Percentiles rank a stretch among this genome's conserved stretches.
phyloP scores from a whole-genome alignment of 2,113 vertebrate genomes.

The Leptocoma aspasia region DNA sequence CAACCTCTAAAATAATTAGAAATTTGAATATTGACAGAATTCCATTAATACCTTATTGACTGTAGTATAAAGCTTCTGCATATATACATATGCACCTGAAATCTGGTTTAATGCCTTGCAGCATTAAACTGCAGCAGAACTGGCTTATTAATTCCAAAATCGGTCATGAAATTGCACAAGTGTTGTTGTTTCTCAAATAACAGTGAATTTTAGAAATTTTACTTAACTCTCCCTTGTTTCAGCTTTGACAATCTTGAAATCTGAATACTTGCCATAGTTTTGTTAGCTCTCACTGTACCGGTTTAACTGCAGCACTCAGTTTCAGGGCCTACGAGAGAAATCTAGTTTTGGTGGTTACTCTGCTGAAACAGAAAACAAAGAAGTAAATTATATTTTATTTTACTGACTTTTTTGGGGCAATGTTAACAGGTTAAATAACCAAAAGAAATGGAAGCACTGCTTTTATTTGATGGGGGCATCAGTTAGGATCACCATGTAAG shows the following conservation, averaged over 20 bases:
- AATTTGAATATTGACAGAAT: not conserved
- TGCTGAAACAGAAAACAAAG: conserved; percentile 79
- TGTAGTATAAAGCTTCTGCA: not conserved
- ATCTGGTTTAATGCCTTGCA: not conserved
- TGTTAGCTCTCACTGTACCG: conserved; percentile 65
- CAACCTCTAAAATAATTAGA: not conserved
- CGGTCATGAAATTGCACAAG: not conserved
- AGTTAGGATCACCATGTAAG: not conserved
- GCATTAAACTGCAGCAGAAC: not conserved
- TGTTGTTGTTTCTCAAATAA: conserved; percentile 38
- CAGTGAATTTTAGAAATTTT: conserved; percentile 68
- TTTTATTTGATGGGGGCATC: not conserved
- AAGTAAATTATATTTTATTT: conserved; percentile 58
- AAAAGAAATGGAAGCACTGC: not conserved
- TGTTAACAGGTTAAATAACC: not conserved
- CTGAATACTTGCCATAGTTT: conserved; percentile 58
- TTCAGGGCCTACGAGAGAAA: conserved; percentile 72
- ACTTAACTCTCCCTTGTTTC: conserved; percentile 74
- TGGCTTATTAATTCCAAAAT: not conserved
- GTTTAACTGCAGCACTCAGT: conserved; percentile 71
- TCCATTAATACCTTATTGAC: not conserved
- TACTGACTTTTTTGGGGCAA: not conserved
- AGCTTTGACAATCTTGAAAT: conserved; percentile 67
- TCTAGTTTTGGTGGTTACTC: conserved; percentile 78
- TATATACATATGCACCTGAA: not conserved